Base-by-base conservation (phyloP, 2,888 invertebrate species). In the Amphimallon solstitiale region DNA sequence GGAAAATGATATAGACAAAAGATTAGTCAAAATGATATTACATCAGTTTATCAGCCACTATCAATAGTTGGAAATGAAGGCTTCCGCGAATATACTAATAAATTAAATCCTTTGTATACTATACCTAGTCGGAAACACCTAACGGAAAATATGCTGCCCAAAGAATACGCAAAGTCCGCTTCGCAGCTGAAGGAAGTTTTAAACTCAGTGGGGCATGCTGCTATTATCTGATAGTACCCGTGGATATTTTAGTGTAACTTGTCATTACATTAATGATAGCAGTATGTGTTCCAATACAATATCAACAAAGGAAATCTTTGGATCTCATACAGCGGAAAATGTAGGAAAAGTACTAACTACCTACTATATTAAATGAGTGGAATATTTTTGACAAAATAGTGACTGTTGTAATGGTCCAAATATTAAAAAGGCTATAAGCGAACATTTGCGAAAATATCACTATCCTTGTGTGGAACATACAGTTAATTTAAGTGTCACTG, bases 341-440 rank as follows among this genome's bases (percentile, higher is more conserved):
- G n/a, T n/a, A n/a, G n/a, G n/a, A n/a, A n/a, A n/a, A n/a, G n/a
- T n/a, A n/a, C n/a, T n/a, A n/a, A n/a, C n/a, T n/a, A n/a, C n/a
- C n/a, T n/a, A n/a, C n/a, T n/a, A n/a, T n/a, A n/a, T n/a, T n/a
- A n/a, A n/a, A n/a, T n/a, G n/a, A n/a, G n/a, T n/a, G n/a, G n/a
- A n/a, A n/a, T n/a, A n/a, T n/a, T n/a, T n/a, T n/a, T n/a, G n/a
- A n/a, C n/a, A n/a, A n/a, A n/a, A n/a, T n/a, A n/a, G n/a, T n/a
- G n/a, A n/a, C n/a, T n/a, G n/a, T n/a, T n/a, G 76, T 65, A 76
- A 74, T 56, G 74, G 71, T 7, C 68, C 73, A 0, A 75, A 75
- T 51, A 69, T 76, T 1, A 75, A 75, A 72, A 70, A 70, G 17
- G 73, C 75, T 2, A 68, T 76, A 15, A 70, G 49, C 63, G 72